Conservation (phyloP, 2,797 vertebrate species). For the Chloroceryle amazona region DNA sequence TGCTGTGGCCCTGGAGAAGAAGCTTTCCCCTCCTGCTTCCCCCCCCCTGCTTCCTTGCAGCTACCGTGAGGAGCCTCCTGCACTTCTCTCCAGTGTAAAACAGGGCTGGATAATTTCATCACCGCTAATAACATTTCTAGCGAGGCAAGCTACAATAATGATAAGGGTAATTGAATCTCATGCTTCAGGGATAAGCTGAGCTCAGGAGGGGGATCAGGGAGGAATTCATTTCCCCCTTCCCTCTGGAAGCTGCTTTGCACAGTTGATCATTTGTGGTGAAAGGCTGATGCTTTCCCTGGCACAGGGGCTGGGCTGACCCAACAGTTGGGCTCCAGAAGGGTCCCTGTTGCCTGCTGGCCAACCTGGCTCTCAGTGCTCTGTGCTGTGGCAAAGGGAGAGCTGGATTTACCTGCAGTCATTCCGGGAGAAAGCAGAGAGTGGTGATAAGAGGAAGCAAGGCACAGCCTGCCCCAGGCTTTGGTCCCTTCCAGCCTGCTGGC, state of each 20-base stretch:
- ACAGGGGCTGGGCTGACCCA: background rate
- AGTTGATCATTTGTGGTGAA: background rate
- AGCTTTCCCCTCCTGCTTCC: background rate
- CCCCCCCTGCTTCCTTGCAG: background rate
- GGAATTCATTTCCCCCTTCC: conserved; percentile 30
- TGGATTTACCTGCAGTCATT: background rate
- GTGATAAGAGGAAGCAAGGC: background rate
- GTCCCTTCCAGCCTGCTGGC: background rate
- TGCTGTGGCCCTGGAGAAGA: background rate
- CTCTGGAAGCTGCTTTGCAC: conserved; percentile 17
- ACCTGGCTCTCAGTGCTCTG: background rate
- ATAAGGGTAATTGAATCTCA: conserved; percentile 74
- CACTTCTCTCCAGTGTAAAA: background rate
- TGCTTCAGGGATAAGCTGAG: conserved; percentile 58
- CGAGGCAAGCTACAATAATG: conserved; percentile 47
- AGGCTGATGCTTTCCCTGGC: background rate
- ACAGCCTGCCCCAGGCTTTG: accelerated
- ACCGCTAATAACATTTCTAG: conserved; percentile 54
- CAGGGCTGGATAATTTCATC: conserved; percentile 65
- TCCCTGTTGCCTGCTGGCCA: background rate
- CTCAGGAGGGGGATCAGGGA: conserved; percentile 31
- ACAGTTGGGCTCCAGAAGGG: background rate
- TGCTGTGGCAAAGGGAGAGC: background rate
- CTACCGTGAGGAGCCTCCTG: background rate
- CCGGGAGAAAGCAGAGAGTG: background rate